phyloP scores from a whole-genome alignment of 2,113 vertebrate species.

The Burhinus bistriatus region DNA sequence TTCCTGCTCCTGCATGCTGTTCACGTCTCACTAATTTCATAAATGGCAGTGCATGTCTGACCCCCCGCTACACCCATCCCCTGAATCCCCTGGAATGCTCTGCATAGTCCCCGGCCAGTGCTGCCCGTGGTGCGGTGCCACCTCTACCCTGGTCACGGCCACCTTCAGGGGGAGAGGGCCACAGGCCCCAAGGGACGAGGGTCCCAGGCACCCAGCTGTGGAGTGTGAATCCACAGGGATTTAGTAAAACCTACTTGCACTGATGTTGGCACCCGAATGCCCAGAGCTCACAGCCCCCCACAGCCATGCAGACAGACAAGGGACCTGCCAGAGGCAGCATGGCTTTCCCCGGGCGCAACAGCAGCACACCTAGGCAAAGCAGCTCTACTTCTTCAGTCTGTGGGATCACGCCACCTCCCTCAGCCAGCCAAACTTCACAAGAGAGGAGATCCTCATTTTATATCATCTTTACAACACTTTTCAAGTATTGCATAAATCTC shows the following conservation, averaged over 20 bases:
- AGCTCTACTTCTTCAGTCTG: background rate
- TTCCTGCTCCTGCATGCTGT: background rate
- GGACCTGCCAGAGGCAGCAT: background rate
- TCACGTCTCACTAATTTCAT: background rate
- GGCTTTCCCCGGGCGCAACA: background rate
- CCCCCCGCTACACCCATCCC: background rate
- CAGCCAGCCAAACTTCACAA: background rate
- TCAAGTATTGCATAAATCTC: background rate
- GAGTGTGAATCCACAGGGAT: background rate
- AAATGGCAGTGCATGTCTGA: background rate
- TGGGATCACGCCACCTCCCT: background rate
- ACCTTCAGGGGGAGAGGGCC: background rate
- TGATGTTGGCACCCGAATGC: background rate
- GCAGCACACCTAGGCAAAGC: background rate
- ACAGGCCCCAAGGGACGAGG: rapidly evolving
- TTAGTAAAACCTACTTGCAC: background rate
- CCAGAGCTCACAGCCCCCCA: background rate
- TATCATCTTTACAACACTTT: background rate
- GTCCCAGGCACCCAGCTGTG: background rate
- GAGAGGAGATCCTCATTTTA: background rate
- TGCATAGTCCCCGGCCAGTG: background rate
- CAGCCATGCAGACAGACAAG: background rate
- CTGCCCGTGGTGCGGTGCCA: rapidly evolving
- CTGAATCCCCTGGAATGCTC: background rate
- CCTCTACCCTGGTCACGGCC: rapidly evolving